These are phyloP conservation scores for Stenoptilia bipunctidactyla DNA, from an alignment of 2,888 invertebrate species.

Conservation along the genomic window DNA sequence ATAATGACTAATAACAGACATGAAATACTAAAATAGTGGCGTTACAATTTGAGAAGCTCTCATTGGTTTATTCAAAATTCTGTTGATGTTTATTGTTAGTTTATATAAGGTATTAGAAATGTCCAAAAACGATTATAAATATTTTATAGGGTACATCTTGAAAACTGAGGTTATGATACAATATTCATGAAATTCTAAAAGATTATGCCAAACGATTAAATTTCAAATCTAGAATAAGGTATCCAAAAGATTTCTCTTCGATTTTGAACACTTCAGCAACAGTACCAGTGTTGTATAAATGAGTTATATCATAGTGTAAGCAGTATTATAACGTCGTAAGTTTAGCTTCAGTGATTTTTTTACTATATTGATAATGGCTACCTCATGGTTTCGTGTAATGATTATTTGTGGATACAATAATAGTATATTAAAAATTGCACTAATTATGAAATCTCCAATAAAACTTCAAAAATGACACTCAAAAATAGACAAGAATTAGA, in stretches of 20 bases:
- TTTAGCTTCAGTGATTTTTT: conserved; percentile 29
- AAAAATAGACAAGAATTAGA: no score
- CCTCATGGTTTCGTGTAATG: conserved; percentile 49
- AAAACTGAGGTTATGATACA: no score
- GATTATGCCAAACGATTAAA: background rate
- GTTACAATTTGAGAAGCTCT: conserved; percentile 18
- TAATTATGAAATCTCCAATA: no score
- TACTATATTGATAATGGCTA: conserved; percentile 39
- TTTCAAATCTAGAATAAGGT: background rate
- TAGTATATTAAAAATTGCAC: no score
- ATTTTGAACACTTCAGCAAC: conserved; percentile 10
- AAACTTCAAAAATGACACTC: no score
- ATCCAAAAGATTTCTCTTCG: background rate
- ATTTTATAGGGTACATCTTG: no score
- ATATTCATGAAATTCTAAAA: no score
- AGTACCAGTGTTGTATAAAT: conserved; percentile 12
- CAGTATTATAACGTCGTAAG: conserved; percentile 53
- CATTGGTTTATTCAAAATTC: conserved; percentile 15
- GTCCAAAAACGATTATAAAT: no score
- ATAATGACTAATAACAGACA: no score
- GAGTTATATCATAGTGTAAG: conserved; percentile 41
- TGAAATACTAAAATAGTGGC: no score
- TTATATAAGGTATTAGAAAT: background rate
- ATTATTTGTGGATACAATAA: conserved; percentile 5
- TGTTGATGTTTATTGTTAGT: background rate